These are phyloP conservation scores for Nanger granti DNA, from an alignment of 2,113 vertebrate genomes.

Conservation along the genomic window DNA sequence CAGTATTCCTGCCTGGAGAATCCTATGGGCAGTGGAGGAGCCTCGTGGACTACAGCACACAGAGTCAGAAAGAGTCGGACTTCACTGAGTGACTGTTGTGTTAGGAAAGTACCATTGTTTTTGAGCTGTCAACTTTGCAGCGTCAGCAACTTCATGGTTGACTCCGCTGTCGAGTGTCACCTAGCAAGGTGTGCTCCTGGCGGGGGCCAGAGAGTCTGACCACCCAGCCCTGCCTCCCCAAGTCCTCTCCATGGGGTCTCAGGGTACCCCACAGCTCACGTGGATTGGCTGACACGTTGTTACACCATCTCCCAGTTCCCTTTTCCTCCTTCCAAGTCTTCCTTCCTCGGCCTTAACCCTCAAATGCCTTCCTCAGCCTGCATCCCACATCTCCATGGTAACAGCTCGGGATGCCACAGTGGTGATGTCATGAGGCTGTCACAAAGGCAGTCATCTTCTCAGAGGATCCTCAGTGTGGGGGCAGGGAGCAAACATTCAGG, in stretches of 20 bases:
- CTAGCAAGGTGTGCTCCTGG: accelerated
- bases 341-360: background rate
- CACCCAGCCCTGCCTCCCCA: accelerated
- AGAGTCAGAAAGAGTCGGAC: background rate
- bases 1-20: background rate
- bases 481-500: too few relatives aligned
- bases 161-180: accelerated
- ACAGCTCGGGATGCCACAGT: accelerated
- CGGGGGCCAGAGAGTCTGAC: background rate
- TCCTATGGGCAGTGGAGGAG: background rate
- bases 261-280: too few relatives aligned
- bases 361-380: too few relatives aligned
- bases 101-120: background rate
- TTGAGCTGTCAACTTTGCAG: too few relatives aligned
- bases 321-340: background rate
- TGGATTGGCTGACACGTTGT: accelerated
- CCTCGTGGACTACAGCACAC: accelerated
- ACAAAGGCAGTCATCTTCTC: background rate
- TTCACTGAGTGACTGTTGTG: accelerated
- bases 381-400: background rate
- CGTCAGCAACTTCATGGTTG: background rate
- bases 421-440: accelerated
- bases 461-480: background rate
- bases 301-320: too few relatives aligned
- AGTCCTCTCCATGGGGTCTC: accelerated